Percentiles rank a stretch among this genome's conserved stretches.
These are phyloP conservation scores for Thalassaphorura encarpata DNA, from an alignment of 1,140 invertebrate species.

Conservation along the genomic window DNA sequence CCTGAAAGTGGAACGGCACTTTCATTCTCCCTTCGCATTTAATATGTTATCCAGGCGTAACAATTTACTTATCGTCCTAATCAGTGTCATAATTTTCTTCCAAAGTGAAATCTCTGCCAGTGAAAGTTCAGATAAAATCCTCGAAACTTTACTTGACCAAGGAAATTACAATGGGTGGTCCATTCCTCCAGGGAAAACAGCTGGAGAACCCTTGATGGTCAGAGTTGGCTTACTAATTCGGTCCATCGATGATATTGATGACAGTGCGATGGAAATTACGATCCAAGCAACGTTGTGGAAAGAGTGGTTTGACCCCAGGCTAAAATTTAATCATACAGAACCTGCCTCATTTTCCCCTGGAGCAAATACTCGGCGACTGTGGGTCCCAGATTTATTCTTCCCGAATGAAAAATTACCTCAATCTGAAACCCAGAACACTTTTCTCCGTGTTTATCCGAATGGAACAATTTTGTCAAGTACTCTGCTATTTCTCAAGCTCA, in stretches of 20 bases:
- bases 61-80: no score
- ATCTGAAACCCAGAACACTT: conserved; percentile 37
- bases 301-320: conserved; percentile 13
- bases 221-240: neutral
- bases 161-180: no score
- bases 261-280: conserved; percentile 7
- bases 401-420: conserved; percentile 44
- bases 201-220: neutral
- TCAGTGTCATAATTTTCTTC: no score
- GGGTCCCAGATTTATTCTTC: conserved; percentile 47
- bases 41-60: no score
- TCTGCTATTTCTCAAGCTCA: neutral
- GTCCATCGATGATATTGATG: conserved; percentile 12
- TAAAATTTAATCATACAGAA: neutral
- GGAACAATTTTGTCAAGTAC: conserved; percentile 38
- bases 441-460: conserved; percentile 42
- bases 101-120: no score
- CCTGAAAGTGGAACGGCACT: no score
- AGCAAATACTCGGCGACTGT: conserved; percentile 37
- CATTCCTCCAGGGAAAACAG: no score
- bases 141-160: no score
- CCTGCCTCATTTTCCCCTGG: conserved; percentile 35
- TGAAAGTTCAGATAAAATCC: no score
- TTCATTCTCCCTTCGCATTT: no score
- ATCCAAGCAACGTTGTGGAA: conserved; percentile 19